These are phyloP conservation scores for Meiosimyza platycephala DNA, from an alignment of 2,888 invertebrate species.

Conservation along the genomic window DNA sequence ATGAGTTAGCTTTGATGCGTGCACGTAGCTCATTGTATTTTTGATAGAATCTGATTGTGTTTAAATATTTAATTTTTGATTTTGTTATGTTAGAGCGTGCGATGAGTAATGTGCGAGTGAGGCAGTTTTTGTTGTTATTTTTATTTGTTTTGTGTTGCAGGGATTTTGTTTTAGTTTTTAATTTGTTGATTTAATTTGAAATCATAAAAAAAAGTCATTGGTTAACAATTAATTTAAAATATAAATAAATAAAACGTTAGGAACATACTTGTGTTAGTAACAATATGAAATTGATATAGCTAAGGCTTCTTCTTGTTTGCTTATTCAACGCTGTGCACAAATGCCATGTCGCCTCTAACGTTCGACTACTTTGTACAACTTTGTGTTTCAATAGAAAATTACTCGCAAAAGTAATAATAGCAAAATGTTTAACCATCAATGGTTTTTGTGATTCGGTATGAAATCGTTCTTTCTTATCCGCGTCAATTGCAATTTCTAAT, in stretches of 20 bases:
- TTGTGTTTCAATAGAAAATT: no score
- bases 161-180: slow-evolving; percentile 17
- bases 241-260: neutral
- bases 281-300: no score
- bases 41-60: slow-evolving; percentile 81
- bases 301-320: no score
- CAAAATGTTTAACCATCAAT: no score
- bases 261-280: no score
- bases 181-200: slow-evolving; percentile 25
- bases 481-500: no score
- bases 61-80: slow-evolving; percentile 75
- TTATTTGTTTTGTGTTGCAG: slow-evolving; percentile 7
- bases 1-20: slow-evolving; percentile 88
- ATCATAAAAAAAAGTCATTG: slow-evolving; percentile 22
- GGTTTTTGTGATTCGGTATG: no score
- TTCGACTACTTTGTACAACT: no score
- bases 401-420: no score
- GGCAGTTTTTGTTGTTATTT: slow-evolving; percentile 25
- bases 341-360: no score
- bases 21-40: slow-evolving; percentile 88
- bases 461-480: no score
- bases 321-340: no score
- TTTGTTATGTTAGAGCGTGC: slow-evolving; percentile 19
- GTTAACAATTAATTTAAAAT: slow-evolving; percentile 21
- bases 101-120: slow-evolving; percentile 21